A percentile compares a stretch with the other conserved stretches of the same genome.
Evolutionary conservation across 2,113 vertebrate genomes (phyloP).

Genomic region (Donacobius atricapilla): DNA sequence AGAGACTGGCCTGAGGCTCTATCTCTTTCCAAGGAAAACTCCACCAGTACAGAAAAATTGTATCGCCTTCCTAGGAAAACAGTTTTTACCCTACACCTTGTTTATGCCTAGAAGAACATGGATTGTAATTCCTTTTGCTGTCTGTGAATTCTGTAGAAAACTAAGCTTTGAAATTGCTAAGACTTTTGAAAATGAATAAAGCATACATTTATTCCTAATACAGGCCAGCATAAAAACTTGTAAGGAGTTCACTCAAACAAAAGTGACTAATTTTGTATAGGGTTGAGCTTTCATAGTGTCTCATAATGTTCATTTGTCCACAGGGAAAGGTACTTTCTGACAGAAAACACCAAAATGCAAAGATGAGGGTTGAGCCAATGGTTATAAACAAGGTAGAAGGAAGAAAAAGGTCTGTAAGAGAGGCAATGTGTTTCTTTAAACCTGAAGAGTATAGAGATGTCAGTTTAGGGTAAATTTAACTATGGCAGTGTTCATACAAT

Average conservation of each 20-base stretch:
- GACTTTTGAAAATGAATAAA: neutral
- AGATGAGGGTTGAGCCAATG: accelerated
- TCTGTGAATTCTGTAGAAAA: neutral
- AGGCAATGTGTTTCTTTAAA: neutral
- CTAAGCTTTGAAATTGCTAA: neutral
- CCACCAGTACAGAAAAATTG: neutral
- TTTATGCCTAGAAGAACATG: neutral
- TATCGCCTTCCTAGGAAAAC: neutral
- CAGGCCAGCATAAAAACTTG: neutral
- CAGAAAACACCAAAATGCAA: neutral
- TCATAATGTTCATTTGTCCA: neutral
- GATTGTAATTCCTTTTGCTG: neutral
- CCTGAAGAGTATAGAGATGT: neutral
- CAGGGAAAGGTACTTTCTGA: neutral
- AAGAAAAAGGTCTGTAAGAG: neutral
- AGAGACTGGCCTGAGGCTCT: neutral
- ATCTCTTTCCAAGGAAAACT: neutral
- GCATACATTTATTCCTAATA: neutral
- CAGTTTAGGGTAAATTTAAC: neutral
- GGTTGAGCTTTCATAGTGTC: neutral
- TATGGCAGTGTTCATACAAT: neutral
- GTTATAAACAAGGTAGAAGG: neutral
- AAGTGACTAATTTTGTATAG: neutral
- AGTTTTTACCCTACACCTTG: neutral
- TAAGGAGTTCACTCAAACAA: neutral